Conservation (phyloP, 2,113 vertebrate genomes). For the Solea solea region DNA sequence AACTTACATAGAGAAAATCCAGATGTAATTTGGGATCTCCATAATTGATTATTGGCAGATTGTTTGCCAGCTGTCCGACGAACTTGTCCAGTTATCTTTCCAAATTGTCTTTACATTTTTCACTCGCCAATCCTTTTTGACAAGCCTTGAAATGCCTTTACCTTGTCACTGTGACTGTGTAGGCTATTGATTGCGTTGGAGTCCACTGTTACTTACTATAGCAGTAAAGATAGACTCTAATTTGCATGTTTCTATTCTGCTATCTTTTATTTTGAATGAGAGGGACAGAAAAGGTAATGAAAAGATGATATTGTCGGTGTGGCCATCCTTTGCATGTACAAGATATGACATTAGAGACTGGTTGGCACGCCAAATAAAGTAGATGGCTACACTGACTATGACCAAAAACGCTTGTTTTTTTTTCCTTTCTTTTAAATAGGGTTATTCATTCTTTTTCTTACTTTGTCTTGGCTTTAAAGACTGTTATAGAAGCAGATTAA, state of each 20-base stretch:
- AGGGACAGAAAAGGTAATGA: constrained; percentile 3
- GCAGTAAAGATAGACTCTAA: constrained; percentile 27
- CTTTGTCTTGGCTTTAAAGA: no score
- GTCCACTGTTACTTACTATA: background rate
- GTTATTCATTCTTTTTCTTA: no score
- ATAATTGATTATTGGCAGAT: constrained; percentile 34
- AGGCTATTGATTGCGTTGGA: background rate
- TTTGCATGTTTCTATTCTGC: constrained; percentile 60
- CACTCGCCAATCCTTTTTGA: background rate
- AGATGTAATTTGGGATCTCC: constrained; percentile 38
- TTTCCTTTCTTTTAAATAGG: background rate
- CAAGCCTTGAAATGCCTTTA: background rate
- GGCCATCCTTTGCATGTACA: background rate
- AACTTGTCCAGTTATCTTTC: constrained; percentile 5
- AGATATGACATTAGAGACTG: background rate
- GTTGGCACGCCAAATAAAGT: no score
- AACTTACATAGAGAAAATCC: constrained; percentile 70
- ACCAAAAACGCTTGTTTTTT: background rate
- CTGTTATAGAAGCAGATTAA: no score
- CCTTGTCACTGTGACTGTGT: no score
- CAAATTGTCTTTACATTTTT: constrained; percentile 6
- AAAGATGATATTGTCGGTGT: background rate
- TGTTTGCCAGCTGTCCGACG: background rate
- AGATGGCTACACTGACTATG: background rate
- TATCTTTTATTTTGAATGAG: constrained; percentile 31